A percentile compares a stretch with the other conserved stretches of the same genome.
These are phyloP conservation scores for Triplophysa siluroides DNA, from an alignment of 2,113 vertebrate genomes.

Conservation along the genomic window DNA sequence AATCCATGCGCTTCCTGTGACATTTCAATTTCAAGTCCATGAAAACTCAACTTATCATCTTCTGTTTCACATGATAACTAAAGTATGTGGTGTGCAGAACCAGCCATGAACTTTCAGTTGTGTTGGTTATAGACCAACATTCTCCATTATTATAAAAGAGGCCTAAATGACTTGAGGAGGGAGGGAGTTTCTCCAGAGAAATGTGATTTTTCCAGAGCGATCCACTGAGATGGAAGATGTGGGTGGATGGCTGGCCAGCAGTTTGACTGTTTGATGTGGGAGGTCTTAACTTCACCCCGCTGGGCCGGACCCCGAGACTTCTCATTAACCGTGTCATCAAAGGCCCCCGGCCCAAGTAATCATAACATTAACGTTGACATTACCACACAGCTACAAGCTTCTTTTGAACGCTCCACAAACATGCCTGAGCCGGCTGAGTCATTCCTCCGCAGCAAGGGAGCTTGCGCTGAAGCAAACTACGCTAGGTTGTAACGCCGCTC, in stretches of 20 bases:
- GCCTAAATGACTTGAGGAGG: conserved; percentile 8
- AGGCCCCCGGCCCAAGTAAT: conserved; percentile 85
- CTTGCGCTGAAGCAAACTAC: conserved; percentile 25
- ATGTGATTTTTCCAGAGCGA: conserved; percentile 49
- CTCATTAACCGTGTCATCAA: conserved; percentile 99
- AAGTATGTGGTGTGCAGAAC: conserved; percentile 22
- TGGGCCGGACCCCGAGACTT: conserved; percentile 86
- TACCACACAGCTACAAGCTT: conserved; percentile 90
- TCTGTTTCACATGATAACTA: conserved; percentile 20
- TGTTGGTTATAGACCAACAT: background rate
- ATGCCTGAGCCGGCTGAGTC: conserved; percentile 86
- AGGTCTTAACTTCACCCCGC: conserved; percentile 87
- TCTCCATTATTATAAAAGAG: conserved; percentile 34
- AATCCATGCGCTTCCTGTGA: background rate
- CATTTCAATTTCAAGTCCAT: background rate
- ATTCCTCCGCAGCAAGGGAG: conserved; percentile 64
- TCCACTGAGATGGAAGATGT: conserved; percentile 50
- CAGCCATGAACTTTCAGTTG: background rate
- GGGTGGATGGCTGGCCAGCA: conserved; percentile 52
- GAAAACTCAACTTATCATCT: conserved; percentile 17
- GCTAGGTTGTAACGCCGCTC: background rate
- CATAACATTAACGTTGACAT: conserved; percentile 97
- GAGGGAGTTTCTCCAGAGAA: conserved; percentile 54
- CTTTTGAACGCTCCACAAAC: conserved; percentile 88
- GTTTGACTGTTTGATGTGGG: conserved; percentile 93